phyloP scores from a whole-genome alignment of 2,888 invertebrate genomes.

The Meteorus cinctellus region DNA sequence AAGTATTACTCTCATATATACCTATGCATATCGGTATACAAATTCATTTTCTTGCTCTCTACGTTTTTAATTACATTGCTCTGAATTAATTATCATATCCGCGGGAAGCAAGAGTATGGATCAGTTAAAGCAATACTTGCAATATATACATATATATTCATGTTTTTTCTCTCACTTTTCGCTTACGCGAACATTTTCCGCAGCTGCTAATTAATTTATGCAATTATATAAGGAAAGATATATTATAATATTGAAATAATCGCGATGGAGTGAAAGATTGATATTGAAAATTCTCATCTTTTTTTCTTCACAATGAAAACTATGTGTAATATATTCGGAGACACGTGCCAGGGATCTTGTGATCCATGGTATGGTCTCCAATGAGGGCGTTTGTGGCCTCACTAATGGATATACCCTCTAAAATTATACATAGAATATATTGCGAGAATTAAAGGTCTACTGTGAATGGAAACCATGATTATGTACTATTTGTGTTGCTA shows the following conservation, averaged over 20 bases:
- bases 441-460: too few species aligned
- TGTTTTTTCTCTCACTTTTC: conserved; percentile 32
- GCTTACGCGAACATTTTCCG: conserved; percentile 38
- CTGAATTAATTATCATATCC: conserved; percentile 49
- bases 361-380: not conserved
- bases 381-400: not conserved
- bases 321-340: not conserved
- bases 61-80: not conserved
- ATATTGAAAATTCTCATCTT: not conserved
- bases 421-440: not conserved
- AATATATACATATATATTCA: not conserved
- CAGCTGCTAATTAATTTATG: conserved; percentile 53
- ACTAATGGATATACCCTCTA: not conserved
- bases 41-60: conserved; percentile 5
- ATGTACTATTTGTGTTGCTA: not conserved
- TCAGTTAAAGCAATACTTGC: not conserved
- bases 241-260: conserved; percentile 54
- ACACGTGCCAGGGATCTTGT: not conserved
- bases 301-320: not conserved
- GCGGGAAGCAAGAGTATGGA: conserved; percentile 45
- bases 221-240: conserved; percentile 49
- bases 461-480: not conserved
- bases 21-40: conserved; percentile 54
- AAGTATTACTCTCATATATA: conserved; percentile 49
- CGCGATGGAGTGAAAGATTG: conserved; percentile 35